A percentile compares a stretch with the other conserved stretches of the same genome.
Conservation (phyloP, 2,113 vertebrate species). For the Marmota monax region DNA sequence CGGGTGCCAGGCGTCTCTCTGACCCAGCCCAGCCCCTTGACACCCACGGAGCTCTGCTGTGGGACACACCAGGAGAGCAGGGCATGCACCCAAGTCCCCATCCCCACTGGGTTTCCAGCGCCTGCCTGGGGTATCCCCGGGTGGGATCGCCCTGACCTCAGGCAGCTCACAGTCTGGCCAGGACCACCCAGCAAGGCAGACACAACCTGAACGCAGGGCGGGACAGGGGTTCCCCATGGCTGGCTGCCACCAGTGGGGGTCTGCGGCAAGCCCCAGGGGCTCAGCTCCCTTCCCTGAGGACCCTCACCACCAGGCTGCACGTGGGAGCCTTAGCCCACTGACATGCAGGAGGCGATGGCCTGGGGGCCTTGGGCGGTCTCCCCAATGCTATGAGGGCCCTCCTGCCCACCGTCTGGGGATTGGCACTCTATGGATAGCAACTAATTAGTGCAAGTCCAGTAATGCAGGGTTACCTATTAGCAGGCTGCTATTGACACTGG, state of each 20-base stretch:
- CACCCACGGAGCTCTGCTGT: accelerated
- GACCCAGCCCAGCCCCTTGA: accelerated
- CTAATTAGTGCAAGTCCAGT: neutral
- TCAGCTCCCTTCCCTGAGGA: neutral
- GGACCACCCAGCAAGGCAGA: neutral
- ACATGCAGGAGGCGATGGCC: neutral
- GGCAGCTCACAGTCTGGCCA: neutral
- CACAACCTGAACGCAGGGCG: neutral
- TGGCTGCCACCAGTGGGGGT: neutral
- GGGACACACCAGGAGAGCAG: accelerated
- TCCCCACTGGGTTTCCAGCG: no score
- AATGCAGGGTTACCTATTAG: neutral
- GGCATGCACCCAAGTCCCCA: no score
- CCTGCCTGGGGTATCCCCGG: neutral
- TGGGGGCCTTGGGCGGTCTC: no score
- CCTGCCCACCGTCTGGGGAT: accelerated
- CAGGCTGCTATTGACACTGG: neutral
- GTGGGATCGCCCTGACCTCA: neutral
- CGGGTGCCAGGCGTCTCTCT: neutral
- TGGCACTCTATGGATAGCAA: neutral
- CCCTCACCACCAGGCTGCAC: neutral
- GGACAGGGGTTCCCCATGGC: no score
- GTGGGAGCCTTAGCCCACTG: neutral
- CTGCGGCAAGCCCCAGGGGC: neutral
- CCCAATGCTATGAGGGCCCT: no score